Conservation (phyloP, 2,797 vertebrate genomes). For the Tympanoctomys barrerae region DNA sequence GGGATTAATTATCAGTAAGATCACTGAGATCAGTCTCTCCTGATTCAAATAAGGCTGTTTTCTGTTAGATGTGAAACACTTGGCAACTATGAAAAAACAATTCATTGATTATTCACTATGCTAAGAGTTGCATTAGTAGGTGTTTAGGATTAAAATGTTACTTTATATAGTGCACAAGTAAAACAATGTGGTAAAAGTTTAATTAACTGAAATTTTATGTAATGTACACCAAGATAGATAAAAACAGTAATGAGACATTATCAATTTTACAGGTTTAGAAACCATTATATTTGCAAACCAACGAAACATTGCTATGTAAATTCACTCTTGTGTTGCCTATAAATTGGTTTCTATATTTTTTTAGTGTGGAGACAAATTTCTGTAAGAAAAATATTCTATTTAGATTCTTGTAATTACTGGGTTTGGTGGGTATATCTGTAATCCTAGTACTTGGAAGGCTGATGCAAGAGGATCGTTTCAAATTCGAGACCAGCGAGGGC, state of each 20-base stretch:
- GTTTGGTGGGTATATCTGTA: too few species aligned
- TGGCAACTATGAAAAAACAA: not conserved
- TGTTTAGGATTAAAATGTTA: not conserved
- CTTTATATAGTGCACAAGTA: not conserved
- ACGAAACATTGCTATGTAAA: not conserved
- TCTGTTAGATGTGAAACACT: not conserved
- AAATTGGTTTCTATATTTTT: not conserved
- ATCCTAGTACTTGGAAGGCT: too few species aligned
- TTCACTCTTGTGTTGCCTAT: not conserved
- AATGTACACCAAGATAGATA: not conserved
- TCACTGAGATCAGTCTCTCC: not conserved
- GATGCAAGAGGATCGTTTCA: too few species aligned
- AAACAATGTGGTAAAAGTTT: not conserved
- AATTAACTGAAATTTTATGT: not conserved
- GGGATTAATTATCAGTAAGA: constrained; percentile 18
- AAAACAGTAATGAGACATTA: not conserved
- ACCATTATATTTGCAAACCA: not conserved
- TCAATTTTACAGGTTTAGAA: not conserved
- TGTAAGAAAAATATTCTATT: not conserved
- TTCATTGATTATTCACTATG: not conserved
- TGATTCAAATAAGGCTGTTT: not conserved
- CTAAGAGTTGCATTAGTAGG: not conserved
- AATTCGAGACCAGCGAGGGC: too few species aligned
- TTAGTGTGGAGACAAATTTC: not conserved
- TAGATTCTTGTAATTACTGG: not conserved